phyloP scores from a whole-genome alignment of 1,140 invertebrate species.

The Brachionus paranguensis region DNA sequence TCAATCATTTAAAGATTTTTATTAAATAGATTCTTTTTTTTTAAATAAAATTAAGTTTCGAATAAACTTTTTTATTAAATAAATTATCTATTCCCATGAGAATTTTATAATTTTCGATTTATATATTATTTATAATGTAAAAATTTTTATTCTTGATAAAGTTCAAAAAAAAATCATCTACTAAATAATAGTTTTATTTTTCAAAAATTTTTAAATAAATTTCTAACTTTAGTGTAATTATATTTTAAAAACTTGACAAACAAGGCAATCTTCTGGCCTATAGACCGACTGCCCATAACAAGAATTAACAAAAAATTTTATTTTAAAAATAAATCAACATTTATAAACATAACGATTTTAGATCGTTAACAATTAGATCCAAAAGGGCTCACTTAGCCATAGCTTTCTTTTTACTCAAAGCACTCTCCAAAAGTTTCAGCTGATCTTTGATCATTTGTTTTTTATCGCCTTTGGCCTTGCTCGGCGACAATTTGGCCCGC shows the following conservation, averaged over 20 bases:
- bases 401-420: constrained; percentile 18
- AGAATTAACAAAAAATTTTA: not conserved
- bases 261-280: not conserved
- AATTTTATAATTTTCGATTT: too few species aligned
- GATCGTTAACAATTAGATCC: not conserved
- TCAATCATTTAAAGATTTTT: too few species aligned
- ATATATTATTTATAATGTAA: not conserved
- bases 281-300: not conserved
- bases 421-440: constrained; percentile 12
- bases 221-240: not conserved
- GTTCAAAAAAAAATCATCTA: not conserved
- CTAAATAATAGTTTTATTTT: not conserved
- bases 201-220: not conserved
- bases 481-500: constrained; percentile 8
- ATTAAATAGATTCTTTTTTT: too few species aligned
- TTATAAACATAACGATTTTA: constrained; percentile 14
- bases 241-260: not conserved
- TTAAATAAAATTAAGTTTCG: too few species aligned
- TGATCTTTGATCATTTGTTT: constrained; percentile 39
- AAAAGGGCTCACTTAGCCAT: not conserved
- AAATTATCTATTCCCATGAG: too few species aligned
- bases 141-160: not conserved
- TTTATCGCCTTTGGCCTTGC: constrained; percentile 15
- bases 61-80: too few species aligned
- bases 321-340: not conserved